A percentile compares a stretch with the other conserved stretches of the same genome.
Conservation (phyloP, 1,140 invertebrate species). For the Archivesica marissinica region DNA sequence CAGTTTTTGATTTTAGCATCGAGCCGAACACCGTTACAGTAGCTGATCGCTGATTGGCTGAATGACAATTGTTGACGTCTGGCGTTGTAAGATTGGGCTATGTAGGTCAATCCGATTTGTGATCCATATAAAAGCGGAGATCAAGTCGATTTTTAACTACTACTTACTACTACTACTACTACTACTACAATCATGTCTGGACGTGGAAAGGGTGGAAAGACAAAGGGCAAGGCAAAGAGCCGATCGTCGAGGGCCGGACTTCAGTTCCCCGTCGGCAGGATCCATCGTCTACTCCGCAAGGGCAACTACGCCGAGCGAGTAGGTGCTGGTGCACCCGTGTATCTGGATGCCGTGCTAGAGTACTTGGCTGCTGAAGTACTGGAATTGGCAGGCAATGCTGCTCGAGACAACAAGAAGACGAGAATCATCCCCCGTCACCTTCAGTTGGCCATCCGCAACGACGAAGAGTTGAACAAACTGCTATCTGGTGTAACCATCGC, state of each 20-base stretch:
- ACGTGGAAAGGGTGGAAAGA: constrained; percentile 85
- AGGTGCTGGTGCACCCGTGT: constrained; percentile 81
- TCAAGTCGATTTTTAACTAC: too few relatives aligned
- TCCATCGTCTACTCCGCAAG: constrained; percentile 82
- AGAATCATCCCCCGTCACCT: constrained; percentile 82
- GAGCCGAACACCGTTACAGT: too few relatives aligned
- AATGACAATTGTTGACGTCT: too few relatives aligned
- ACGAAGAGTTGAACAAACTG: constrained; percentile 84
- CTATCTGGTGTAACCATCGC: constrained; percentile 82
- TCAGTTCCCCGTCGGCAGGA: constrained; percentile 83
- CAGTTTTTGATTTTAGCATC: too few relatives aligned
- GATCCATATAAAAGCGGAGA: too few relatives aligned
- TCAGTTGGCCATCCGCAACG: constrained; percentile 82
- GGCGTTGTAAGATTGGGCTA: too few relatives aligned
- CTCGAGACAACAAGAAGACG: constrained; percentile 86
- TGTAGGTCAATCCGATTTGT: too few relatives aligned
- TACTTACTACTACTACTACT: too few relatives aligned
- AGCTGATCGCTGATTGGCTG: too few relatives aligned
- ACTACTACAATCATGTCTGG: constrained; percentile 81
- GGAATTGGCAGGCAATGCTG: constrained; percentile 90
- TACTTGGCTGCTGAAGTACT: constrained; percentile 85
- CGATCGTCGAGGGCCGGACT: constrained; percentile 82
- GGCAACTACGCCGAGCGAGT: constrained; percentile 81
- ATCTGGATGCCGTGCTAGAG: constrained; percentile 82
- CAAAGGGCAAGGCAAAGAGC: constrained; percentile 85